Conservation (phyloP, 2,797 vertebrate genomes). For the Notoglanidium macrostoma region DNA sequence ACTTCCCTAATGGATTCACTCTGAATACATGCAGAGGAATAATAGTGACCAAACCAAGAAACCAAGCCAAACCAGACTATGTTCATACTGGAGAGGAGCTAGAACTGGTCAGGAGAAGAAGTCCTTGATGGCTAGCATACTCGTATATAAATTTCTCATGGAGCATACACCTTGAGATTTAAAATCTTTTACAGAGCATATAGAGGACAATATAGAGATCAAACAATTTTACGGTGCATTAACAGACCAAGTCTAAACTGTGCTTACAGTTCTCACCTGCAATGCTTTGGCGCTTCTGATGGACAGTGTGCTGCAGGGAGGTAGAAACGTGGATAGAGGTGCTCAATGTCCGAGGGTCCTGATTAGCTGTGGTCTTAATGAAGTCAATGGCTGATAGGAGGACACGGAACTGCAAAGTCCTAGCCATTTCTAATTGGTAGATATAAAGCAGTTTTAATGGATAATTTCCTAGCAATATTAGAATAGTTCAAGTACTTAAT, state of each 20-base stretch:
- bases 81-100: neutral
- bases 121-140: neutral
- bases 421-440: constrained; percentile 85
- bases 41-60: neutral
- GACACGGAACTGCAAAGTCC: constrained; percentile 89
- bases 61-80: neutral
- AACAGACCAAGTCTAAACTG: neutral
- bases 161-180: neutral
- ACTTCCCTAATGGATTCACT: neutral
- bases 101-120: neutral
- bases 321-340: constrained; percentile 68
- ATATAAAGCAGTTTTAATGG: neutral
- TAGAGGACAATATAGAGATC: neutral
- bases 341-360: constrained; percentile 80
- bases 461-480: neutral
- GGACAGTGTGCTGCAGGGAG: constrained; percentile 74
- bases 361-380: constrained; percentile 90
- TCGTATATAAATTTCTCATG: neutral
- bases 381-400: constrained; percentile 94
- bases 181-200: neutral
- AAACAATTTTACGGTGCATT: neutral
- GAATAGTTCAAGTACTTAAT: neutral
- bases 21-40: neutral
- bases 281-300: constrained; percentile 89
- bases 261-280: constrained; percentile 77